Base-by-base conservation (phyloP, 2,888 invertebrate species). In the Torymus texanus region DNA sequence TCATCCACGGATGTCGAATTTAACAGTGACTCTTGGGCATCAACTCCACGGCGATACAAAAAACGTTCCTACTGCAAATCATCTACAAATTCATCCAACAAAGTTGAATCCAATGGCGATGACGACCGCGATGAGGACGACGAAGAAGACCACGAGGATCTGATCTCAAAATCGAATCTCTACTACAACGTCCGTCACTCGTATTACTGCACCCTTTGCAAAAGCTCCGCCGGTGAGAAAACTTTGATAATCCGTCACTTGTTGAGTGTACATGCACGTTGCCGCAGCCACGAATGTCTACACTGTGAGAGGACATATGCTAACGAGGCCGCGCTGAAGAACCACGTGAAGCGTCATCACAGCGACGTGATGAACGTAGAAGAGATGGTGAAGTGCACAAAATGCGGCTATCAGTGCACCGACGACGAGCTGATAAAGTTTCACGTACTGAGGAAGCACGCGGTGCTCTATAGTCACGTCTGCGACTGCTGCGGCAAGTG, bases 351-450 rank as follows among this genome's bases (percentile, higher is more conserved):
- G 10, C 75, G 41, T 3, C 29, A 3, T 13, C 16, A 68, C 1
- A 0, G 4, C 50, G 58, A 53, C 13, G 12, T 61, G 8, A 18
- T 41, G 41, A 8, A 41, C 0, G 41, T 41, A 12, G 21, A 51
- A 68, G 18, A 61, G 41, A 41, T 18, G n/a, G 13, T 63, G 18
- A 55, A 78, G 3, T 88, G 88, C 83, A 77, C 70, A 24, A 85
- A 84, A 65, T 88, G 88, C 71, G 84, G 85, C 12, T 86, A 87
- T 66, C 83, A 84, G 63, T 86, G 86, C 53, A 85, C 84, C 61
- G 85, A 85, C 74, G 86, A 86, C 71, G 84, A 86, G 75, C 86
- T 87, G 67, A 80, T 87, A 5, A 86, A 85, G 68, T 82, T 87
- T 1, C 87, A 88, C 74, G 83, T 85, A 10, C 83, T 85, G 3